Conservation (phyloP, 2,797 vertebrate species). For the Hypotaenidia okinawae region DNA sequence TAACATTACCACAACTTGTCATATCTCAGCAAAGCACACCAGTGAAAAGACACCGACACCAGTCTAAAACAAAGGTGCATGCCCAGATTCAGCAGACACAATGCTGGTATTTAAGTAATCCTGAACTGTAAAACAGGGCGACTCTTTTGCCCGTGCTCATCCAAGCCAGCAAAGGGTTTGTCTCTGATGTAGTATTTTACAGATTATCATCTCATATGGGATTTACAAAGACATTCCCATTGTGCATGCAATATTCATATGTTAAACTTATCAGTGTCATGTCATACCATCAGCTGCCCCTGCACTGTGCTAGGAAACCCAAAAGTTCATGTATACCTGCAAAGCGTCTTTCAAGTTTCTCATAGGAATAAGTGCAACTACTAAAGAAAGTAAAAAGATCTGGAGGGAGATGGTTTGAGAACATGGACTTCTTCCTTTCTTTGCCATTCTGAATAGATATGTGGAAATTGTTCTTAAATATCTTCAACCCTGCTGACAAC, state of each 20-base stretch:
- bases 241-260: neutral
- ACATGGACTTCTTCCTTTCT: neutral
- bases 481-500: neutral
- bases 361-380: neutral
- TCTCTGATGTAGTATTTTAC: neutral
- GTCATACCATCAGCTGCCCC: neutral
- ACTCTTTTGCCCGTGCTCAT: neutral
- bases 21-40: neutral
- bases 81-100: neutral
- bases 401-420: neutral
- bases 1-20: neutral
- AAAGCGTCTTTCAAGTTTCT: neutral
- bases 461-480: neutral
- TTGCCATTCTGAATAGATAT: neutral
- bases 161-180: neutral
- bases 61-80: neutral
- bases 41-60: neutral
- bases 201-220: neutral
- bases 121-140: neutral
- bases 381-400: neutral
- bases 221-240: neutral
- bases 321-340: neutral
- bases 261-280: neutral
- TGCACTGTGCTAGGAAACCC: neutral
- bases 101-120: neutral